Base-by-base conservation (phyloP, 2,113 vertebrate genomes). In the Smithornis capensis region DNA sequence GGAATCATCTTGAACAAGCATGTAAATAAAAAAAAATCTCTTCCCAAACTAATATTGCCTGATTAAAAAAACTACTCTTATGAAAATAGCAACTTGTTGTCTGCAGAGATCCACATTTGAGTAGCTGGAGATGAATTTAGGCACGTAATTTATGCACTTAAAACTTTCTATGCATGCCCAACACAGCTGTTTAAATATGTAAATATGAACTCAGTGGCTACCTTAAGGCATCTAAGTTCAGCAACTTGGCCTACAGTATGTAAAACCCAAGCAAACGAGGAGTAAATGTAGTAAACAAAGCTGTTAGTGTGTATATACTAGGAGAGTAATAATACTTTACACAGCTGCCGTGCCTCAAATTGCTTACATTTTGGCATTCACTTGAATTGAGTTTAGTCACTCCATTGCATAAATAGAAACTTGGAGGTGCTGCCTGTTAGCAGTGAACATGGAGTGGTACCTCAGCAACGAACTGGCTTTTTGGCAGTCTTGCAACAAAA, bases 281-380 rank as follows among this genome's bases (percentile, higher is more conserved):
- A 89, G 60, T 95, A 87, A 89, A 35, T 65, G 62, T 93, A 94
- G 94, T 96, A 95, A 97, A 96, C 95, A 97, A 93, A 97, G 91
- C 94, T 95, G 95, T 93, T 95, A 88, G 88, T 59, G 75, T 95
- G 86, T 91, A 45, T 82, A 65, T 56, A 92, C 71, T 44, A 15
- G 12, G n/a, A 94, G 94, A 93, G 87, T 94, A 95, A 93, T 92
- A 90, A 82, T 92, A 82, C 87, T 94, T 91, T 92, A 68, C 82
- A 53, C 78, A 78, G 94, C 67, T 78, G 55, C 92, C 19, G 53
- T 95, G 88, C 87, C 76, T 96, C 83, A 85, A 83, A 93, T 65
- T 94, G 89, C 93, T 94, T 86, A 88, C 0, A 1, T 86, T 71
- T 91, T 97, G 97, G 85, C 83, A 35, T 87, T 70, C 33, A 3